A percentile compares a stretch with the other conserved stretches of the same genome.
Evolutionary conservation across 2,888 invertebrate genomes (phyloP).

Genomic region (Leucoma salicis): DNA sequence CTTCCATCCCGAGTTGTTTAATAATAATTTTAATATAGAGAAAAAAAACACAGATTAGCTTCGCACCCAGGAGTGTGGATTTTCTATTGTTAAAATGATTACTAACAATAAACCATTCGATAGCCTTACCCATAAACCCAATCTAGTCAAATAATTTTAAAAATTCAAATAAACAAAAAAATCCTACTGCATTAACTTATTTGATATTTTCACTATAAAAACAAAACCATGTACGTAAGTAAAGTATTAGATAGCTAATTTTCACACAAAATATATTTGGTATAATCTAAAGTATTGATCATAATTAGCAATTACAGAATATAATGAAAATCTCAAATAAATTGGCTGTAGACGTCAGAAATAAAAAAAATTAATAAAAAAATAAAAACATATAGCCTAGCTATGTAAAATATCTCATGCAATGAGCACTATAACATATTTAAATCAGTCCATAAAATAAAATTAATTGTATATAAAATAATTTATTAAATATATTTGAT

Average conservation of each 20-base stretch:
- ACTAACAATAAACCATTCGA: constrained; percentile 6
- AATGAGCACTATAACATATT: constrained; percentile 38
- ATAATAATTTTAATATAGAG: too few relatives aligned
- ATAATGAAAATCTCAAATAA: constrained; percentile 7
- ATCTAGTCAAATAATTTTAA: constrained; percentile 6
- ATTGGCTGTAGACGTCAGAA: background rate
- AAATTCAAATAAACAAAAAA: constrained; percentile 19
- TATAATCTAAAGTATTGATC: too few relatives aligned
- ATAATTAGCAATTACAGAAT: too few relatives aligned
- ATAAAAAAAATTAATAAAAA: constrained; percentile 10
- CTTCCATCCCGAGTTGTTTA: too few relatives aligned
- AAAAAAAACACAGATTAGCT: too few relatives aligned
- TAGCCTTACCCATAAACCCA: background rate
- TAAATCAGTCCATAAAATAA: constrained; percentile 27
- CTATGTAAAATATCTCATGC: constrained; percentile 36
- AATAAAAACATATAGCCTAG: constrained; percentile 22
- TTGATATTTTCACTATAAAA: constrained; percentile 9
- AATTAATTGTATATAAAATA: constrained; percentile 6
- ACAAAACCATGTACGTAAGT: background rate
- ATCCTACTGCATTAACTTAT: background rate
- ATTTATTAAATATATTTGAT: constrained; percentile 27
- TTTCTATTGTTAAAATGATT: too few relatives aligned
- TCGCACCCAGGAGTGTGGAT: too few relatives aligned
- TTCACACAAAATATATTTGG: background rate
- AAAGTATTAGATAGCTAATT: background rate